Percentiles rank a stretch among this genome's conserved stretches.
Evolutionary conservation across 2,888 invertebrate species (phyloP).

Genomic region (Hypercompe scribonia): DNA sequence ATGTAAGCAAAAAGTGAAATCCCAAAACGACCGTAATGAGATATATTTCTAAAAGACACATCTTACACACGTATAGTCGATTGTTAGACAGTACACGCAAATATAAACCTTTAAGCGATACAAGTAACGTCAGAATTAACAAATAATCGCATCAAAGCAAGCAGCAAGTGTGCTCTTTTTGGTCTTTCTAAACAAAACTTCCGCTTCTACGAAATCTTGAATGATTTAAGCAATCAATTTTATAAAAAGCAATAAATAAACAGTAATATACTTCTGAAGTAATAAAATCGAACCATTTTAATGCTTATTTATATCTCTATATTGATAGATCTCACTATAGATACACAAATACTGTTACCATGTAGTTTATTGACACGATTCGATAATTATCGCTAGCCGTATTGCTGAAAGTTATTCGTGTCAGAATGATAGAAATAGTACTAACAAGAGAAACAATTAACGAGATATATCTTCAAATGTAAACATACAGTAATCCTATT

Average conservation of each 20-base stretch:
- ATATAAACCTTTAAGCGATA: conserved; percentile 26
- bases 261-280: conserved; percentile 2
- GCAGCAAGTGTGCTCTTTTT: conserved; percentile 28
- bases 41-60: conserved; percentile 59
- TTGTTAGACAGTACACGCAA: conserved; percentile 23
- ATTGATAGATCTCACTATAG: neutral
- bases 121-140: conserved; percentile 24
- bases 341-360: neutral
- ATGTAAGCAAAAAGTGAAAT: conserved; percentile 56
- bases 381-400: neutral
- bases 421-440: conserved; percentile 5
- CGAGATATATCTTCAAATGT: conserved; percentile 36
- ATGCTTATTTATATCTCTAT: neutral
- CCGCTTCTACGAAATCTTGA: conserved; percentile 27
- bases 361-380: neutral
- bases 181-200: conserved; percentile 36
- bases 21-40: conserved; percentile 52
- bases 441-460: conserved; percentile 27
- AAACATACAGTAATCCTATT: conserved; percentile 43
- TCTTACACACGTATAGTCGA: conserved; percentile 43
- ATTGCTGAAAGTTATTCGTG: conserved; percentile 9
- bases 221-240: conserved; percentile 22
- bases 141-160: conserved; percentile 17
- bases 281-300: conserved; percentile 2
- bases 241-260: conserved; percentile 2